Conservation (phyloP, 1,140 invertebrate genomes). For the Zaprionus lachaisei region DNA sequence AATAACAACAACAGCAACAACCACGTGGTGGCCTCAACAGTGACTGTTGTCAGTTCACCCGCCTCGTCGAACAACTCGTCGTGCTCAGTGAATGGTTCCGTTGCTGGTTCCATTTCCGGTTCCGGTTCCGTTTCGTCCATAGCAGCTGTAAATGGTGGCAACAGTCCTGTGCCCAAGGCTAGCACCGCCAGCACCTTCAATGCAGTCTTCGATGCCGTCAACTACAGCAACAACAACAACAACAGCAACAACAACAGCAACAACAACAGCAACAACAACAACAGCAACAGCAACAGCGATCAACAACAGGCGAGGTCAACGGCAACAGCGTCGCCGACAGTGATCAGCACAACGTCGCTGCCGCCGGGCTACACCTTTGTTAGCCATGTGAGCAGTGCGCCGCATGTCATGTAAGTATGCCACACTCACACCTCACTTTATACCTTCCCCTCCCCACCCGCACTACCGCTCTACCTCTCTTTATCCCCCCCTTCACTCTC, state of each 20-base stretch:
- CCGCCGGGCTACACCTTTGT: constrained; percentile 62
- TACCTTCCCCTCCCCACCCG: background rate
- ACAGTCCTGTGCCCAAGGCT: constrained; percentile 68
- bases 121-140: constrained; percentile 64
- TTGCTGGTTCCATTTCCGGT: constrained; percentile 42
- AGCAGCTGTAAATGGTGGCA: constrained; percentile 76
- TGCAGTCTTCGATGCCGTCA: constrained; percentile 67
- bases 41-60: constrained; percentile 80
- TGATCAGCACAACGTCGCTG: constrained; percentile 48
- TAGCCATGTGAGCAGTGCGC: constrained; percentile 40
- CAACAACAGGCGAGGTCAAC: no score
- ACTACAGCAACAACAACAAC: constrained; percentile 52
- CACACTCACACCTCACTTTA: no score
- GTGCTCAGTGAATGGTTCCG: constrained; percentile 47
- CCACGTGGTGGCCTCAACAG: constrained; percentile 67
- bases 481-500: no score
- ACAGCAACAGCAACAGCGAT: background rate
- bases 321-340: constrained; percentile 25
- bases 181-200: constrained; percentile 29
- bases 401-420: constrained; percentile 65
- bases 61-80: constrained; percentile 78
- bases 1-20: constrained; percentile 29
- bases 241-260: constrained; percentile 30
- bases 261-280: constrained; percentile 33
- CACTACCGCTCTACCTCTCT: background rate